Percentiles rank a stretch among this genome's conserved stretches.
Evolutionary conservation across 1,140 invertebrate genomes (phyloP).

Genomic region (Drosophila nigrodunni): DNA sequence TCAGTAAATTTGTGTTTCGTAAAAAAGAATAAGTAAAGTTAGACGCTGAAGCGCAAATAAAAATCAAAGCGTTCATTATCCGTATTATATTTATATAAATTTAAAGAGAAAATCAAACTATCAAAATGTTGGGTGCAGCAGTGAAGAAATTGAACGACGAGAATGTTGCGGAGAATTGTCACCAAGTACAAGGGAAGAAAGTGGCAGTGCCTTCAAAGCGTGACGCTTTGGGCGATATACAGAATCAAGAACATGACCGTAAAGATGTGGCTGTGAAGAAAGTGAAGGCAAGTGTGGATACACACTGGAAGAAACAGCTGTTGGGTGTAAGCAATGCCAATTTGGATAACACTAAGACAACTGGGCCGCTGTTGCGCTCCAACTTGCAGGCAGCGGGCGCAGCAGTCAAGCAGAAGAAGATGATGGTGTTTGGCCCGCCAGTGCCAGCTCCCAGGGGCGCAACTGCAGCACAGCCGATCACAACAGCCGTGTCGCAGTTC

Average conservation of each 20-base stretch:
- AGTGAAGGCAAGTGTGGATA: constrained; percentile 77
- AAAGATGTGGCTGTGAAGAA: constrained; percentile 75
- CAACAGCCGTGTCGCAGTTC: constrained; percentile 40
- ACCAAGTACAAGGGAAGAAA: constrained; percentile 73
- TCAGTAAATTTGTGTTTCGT: constrained; percentile 17
- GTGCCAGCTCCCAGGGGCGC: not conserved
- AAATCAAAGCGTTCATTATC: too few relatives aligned
- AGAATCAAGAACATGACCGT: constrained; percentile 73
- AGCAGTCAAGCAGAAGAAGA: constrained; percentile 42
- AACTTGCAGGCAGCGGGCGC: constrained; percentile 12
- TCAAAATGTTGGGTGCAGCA: constrained; percentile 68
- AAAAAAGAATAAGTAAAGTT: constrained; percentile 1
- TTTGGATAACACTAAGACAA: constrained; percentile 17
- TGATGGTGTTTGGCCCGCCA: not conserved
- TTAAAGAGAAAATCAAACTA: constrained; percentile 10
- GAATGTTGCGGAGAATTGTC: constrained; percentile 71
- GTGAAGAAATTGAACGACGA: constrained; percentile 69
- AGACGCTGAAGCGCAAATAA: constrained; percentile 31
- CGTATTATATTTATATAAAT: constrained; percentile 30
- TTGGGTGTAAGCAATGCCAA: constrained; percentile 44
- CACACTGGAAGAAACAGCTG: constrained; percentile 78
- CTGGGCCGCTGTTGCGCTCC: too few relatives aligned
- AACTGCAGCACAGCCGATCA: not conserved
- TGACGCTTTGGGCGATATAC: constrained; percentile 78
- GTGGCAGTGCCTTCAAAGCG: constrained; percentile 67